phyloP scores from a whole-genome alignment of 35 echinoderm and acorn worm species.

The Amphiura filiformis region DNA sequence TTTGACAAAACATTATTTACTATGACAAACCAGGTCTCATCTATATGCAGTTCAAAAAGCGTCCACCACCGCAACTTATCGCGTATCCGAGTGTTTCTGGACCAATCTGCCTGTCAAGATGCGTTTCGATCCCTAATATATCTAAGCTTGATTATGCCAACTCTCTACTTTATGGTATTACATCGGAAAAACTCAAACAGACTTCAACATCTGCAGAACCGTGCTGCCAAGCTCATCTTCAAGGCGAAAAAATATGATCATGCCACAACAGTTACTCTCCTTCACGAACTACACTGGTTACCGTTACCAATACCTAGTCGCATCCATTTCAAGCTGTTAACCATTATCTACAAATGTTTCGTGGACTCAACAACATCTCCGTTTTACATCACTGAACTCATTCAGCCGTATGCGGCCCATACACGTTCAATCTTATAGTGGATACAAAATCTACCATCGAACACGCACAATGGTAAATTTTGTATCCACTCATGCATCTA shows the following conservation, averaged over 20 bases:
- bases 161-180: conserved; percentile 15
- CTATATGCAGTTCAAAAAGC: background rate
- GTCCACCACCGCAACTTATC: background rate
- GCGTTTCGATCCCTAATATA: background rate
- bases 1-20: conserved; percentile 3
- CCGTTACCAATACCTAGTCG: conserved; percentile 29
- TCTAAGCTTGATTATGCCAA: conserved; percentile 12
- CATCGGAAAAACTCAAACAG: conserved; percentile 4
- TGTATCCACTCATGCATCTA: too few relatives aligned
- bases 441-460: too few relatives aligned
- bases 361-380: too few relatives aligned
- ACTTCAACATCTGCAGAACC: conserved; percentile 42
- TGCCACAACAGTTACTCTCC: conserved; percentile 33
- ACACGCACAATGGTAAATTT: too few relatives aligned
- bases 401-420: too few relatives aligned
- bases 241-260: conserved; percentile 9
- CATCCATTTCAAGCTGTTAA: conserved; percentile 31
- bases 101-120: background rate
- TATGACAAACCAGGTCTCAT: conserved; percentile 18
- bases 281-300: conserved; percentile 38
- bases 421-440: too few relatives aligned
- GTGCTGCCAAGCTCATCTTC: conserved; percentile 38
- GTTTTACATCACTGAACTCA: too few relatives aligned
- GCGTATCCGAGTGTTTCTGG: background rate
- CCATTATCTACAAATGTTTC: too few relatives aligned